Conservation (phyloP, 2,888 invertebrate species). For the Nebria salina region DNA sequence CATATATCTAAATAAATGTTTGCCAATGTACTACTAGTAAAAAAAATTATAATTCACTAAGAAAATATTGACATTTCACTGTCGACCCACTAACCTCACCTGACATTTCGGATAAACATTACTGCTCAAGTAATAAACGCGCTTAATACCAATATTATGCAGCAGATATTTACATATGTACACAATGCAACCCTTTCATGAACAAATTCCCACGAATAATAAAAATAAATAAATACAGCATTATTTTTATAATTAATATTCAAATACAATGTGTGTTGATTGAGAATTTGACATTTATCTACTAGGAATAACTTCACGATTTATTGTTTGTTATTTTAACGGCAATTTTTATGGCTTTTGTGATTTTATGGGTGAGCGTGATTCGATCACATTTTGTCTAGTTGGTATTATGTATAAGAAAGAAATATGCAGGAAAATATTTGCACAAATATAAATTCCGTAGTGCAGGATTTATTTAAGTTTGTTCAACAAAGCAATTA, state of each 20-base stretch:
- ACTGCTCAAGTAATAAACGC: not conserved
- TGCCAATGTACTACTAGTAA: not conserved
- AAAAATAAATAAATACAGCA: constrained; percentile 24
- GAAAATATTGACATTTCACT: constrained; percentile 45
- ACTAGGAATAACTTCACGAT: constrained; percentile 17
- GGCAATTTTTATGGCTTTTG: constrained; percentile 21
- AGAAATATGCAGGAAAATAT: not conserved
- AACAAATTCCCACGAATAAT: constrained; percentile 27
- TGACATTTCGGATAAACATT: constrained; percentile 35
- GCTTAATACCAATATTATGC: not conserved
- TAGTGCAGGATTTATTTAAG: too few relatives aligned
- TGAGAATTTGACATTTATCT: constrained; percentile 31
- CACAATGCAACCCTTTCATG: constrained; percentile 16
- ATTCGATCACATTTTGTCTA: constrained; percentile 25
- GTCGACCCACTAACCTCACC: constrained; percentile 45
- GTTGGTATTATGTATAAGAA: not conserved
- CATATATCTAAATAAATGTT: not conserved
- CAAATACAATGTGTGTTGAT: constrained; percentile 27
- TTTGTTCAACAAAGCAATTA: not conserved
- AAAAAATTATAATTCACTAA: constrained; percentile 38
- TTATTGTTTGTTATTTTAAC: constrained; percentile 7
- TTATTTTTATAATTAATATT: constrained; percentile 33
- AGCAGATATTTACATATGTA: constrained; percentile 2
- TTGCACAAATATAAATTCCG: not conserved
- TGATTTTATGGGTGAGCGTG: constrained; percentile 23